Evolutionary conservation across 1,140 invertebrate genomes (phyloP), one percentile per base, ranked within the genome.

Genomic region (Bradysia coprophila): DNA sequence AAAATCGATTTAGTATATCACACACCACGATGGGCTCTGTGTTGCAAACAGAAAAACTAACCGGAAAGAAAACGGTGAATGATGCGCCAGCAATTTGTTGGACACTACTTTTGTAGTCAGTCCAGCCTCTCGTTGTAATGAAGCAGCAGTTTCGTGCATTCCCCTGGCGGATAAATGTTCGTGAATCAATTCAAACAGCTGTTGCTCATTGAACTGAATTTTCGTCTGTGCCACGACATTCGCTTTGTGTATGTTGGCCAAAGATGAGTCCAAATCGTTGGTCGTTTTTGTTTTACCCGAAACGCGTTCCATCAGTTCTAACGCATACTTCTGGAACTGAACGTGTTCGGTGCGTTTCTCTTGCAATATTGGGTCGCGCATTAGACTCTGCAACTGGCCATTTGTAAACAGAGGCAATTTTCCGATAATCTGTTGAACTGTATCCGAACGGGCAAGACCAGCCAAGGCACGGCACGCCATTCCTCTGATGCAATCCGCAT

Each of bases 301-400:
- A 2, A 98, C 84, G 3, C 79, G 66, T 60, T 94, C 89, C 42
- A 98, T 71, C 13, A 98, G 64, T 52, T 93, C 83, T 15, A 92
- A 64, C 4, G 91, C 90, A 61, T 92, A 90, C 58, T 92, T 92
- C 62, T 95, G 93, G 63, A 98, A 98, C 56, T 80, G 80, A 0
- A 93, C 84, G 63, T 98, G 94, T 52, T 97, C 91, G 45, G 84
- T 78, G 0, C 89, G 68, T 62, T 93, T 95, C 62, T 98, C 95
- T 67, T 95, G 90, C 1, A 97, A 66, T 45, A 87, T 90, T 20
- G 95, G 94, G 66, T 96, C 91, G 46, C 88, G 81, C 85, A 96
- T 96, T 19, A 98, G 62, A 36, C 73, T 73, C 62, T 96, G 90
- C 45, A 98, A 71, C 54, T 92, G 87, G 9, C 89, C 89, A 55